Percentiles rank a stretch among this genome's conserved stretches.
Evolutionary conservation across 1,140 invertebrate genomes (phyloP).

Genomic region (Stegodyphus dumicola): DNA sequence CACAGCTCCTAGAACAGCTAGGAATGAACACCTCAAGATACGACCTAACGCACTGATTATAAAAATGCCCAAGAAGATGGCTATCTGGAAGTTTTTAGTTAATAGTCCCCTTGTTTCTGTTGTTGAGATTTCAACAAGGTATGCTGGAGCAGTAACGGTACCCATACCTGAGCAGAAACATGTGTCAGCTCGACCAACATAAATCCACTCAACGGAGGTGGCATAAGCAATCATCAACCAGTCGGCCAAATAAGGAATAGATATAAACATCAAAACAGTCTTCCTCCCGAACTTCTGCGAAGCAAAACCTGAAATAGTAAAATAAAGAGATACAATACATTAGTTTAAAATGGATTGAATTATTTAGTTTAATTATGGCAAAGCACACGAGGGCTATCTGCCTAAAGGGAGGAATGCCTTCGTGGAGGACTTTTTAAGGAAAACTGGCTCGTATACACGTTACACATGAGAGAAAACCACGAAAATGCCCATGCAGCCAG

Average conservation of each 20-base stretch:
- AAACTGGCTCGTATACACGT: too few relatives aligned
- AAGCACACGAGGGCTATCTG: too few relatives aligned
- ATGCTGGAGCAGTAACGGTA: constrained; percentile 77
- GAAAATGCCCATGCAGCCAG: too few relatives aligned
- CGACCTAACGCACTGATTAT: constrained; percentile 81
- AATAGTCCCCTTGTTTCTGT: constrained; percentile 83
- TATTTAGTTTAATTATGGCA: too few relatives aligned
- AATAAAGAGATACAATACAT: not conserved
- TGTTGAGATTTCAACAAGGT: constrained; percentile 89
- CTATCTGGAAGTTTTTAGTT: constrained; percentile 84
- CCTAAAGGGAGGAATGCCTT: too few relatives aligned
- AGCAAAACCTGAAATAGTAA: constrained; percentile 70
- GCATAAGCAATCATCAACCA: constrained; percentile 81
- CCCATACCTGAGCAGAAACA: constrained; percentile 75
- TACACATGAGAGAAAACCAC: too few relatives aligned
- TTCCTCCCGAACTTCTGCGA: constrained; percentile 83
- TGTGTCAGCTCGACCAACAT: constrained; percentile 75
- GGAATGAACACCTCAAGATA: constrained; percentile 75
- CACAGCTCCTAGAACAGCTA: constrained; percentile 76
- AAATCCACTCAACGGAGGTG: constrained; percentile 71
- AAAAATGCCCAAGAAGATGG: constrained; percentile 80
- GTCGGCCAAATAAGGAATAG: constrained; percentile 79
- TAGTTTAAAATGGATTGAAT: too few relatives aligned
- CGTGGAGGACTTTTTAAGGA: too few relatives aligned
- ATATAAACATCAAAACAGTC: constrained; percentile 77